phyloP scores from a whole-genome alignment of 2,888 invertebrate species.

The Stegana nigrithorax region DNA sequence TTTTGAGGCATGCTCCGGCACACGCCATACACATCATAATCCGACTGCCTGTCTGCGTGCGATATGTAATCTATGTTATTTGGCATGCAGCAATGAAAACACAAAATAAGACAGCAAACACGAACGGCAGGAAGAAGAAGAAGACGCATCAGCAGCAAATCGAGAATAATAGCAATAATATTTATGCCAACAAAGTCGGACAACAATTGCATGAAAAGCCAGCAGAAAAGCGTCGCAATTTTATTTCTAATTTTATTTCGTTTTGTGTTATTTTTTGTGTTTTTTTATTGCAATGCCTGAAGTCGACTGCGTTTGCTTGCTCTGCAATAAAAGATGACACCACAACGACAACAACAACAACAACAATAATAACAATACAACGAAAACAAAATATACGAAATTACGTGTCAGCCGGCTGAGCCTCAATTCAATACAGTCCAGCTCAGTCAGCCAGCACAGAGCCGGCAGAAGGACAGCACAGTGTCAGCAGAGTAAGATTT shows the following conservation, averaged over 20 bases:
- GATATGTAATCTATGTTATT: conserved; percentile 47
- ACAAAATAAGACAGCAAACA: conserved; percentile 9
- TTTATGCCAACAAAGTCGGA: no score
- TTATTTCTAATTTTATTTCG: conserved; percentile 11
- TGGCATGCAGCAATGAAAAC: conserved; percentile 43
- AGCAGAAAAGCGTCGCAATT: background rate
- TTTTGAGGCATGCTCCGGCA: no score
- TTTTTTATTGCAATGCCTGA: background rate
- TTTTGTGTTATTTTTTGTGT: background rate
- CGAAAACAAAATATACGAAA: background rate
- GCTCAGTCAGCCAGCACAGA: conserved; percentile 13
- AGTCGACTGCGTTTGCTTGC: background rate
- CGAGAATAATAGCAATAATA: no score
- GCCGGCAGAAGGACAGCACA: conserved; percentile 17
- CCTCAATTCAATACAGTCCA: background rate
- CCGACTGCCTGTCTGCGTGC: no score
- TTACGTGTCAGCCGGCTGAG: conserved; percentile 10
- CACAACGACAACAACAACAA: conserved; percentile 47
- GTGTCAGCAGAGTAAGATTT: conserved; percentile 43
- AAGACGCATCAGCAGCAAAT: background rate
- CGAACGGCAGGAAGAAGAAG: background rate
- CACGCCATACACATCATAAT: no score
- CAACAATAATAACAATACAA: conserved; percentile 43
- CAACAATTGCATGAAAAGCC: no score
- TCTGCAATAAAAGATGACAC: background rate